Evolutionary conservation across 2,797 vertebrate species (phyloP).

Genomic region (Leptodactylus fallax): DNA sequence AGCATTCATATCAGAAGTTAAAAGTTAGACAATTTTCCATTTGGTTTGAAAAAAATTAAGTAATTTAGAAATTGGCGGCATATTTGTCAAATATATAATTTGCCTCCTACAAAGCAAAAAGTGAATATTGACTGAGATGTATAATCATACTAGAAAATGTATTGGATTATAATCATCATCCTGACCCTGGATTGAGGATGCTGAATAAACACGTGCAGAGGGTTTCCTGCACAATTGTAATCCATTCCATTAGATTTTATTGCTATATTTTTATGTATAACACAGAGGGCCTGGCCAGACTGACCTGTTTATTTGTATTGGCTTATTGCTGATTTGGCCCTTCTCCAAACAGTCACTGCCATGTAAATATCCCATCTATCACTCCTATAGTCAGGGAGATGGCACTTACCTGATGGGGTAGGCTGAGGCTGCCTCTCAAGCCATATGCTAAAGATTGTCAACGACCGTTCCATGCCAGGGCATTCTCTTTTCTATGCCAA

Average conservation of each 20-base stretch:
- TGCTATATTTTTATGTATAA: slow-evolving; percentile 61
- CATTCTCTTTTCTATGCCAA: slow-evolving; percentile 77
- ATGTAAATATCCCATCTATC: slow-evolving; percentile 86
- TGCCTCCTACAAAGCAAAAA: neutral
- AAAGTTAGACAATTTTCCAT: no score
- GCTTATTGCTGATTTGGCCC: slow-evolving; percentile 81
- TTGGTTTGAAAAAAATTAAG: no score
- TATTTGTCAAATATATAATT: neutral
- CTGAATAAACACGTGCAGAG: slow-evolving; percentile 7
- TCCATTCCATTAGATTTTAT: slow-evolving; percentile 37
- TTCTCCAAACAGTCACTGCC: slow-evolving; percentile 79
- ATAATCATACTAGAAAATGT: neutral
- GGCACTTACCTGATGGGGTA: slow-evolving; percentile 92
- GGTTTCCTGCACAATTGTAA: slow-evolving; percentile 10
- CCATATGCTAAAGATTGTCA: slow-evolving; percentile 97
- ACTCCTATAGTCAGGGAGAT: slow-evolving; percentile 81
- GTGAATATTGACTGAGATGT: neutral
- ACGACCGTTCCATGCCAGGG: slow-evolving; percentile 88
- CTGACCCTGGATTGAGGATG: slow-evolving; percentile 10
- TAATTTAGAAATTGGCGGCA: no score
- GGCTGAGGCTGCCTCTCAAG: slow-evolving; percentile 89
- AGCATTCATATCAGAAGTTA: no score
- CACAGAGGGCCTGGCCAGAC: slow-evolving; percentile 74
- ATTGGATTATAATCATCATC: neutral
- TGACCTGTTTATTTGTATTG: slow-evolving; percentile 77